Conservation (phyloP, 2,797 vertebrate genomes). For the Eospalax fontanierii region DNA sequence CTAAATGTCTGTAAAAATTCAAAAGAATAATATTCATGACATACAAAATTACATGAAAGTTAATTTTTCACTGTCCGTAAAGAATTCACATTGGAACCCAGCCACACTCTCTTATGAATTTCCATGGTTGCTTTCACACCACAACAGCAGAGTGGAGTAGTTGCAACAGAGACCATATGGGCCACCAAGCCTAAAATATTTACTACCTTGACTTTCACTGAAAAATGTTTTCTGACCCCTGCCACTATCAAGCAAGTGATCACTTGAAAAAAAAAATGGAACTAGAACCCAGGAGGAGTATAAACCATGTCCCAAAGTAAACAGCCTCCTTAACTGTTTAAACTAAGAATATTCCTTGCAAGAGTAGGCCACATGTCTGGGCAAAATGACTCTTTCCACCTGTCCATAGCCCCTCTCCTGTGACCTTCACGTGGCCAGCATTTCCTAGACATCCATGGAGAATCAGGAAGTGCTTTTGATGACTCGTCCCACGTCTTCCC, state of each 20-base stretch:
- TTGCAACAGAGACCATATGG: conserved; percentile 32
- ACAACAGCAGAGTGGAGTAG: background rate
- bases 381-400: background rate
- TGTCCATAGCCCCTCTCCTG: background rate
- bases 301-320: background rate
- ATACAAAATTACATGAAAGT: conserved; percentile 31
- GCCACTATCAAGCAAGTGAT: background rate
- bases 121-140: background rate
- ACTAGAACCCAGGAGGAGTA: background rate
- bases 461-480: background rate
- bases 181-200: background rate
- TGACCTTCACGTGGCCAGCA: background rate
- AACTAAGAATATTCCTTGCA: background rate
- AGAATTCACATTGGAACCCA: conserved; percentile 28
- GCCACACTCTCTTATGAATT: background rate
- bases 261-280: background rate
- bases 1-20: background rate
- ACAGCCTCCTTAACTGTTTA: background rate
- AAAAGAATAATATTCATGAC: conserved; percentile 13
- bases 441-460: background rate
- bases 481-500: background rate
- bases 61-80: background rate
- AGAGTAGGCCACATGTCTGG: background rate
- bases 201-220: background rate
- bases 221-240: background rate